Conservation (phyloP, 2,888 invertebrate genomes). For the Meliscaeva auricollis region DNA sequence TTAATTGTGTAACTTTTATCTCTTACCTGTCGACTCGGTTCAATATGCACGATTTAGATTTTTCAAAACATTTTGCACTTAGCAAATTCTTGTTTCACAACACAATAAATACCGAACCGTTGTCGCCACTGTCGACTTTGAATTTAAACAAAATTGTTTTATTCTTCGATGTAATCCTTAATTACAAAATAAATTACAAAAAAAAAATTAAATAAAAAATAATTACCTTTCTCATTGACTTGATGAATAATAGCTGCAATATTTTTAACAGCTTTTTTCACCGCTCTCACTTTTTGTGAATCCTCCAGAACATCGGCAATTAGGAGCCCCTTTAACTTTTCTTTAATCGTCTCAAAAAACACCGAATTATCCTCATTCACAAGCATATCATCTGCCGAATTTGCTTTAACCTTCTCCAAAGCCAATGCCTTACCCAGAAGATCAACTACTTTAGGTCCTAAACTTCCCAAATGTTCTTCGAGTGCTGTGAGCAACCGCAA, state of each 20-base stretch:
- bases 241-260: constrained; percentile 90
- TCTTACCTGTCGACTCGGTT: constrained; percentile 53
- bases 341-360: constrained; percentile 93
- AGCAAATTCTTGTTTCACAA: constrained; percentile 58
- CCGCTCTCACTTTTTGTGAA: constrained; percentile 87
- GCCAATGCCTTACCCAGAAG: constrained; percentile 91
- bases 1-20: constrained; percentile 19
- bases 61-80: constrained; percentile 12
- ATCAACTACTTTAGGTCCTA: constrained; percentile 92
- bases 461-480: constrained; percentile 92
- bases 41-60: neutral
- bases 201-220: constrained; percentile 16
- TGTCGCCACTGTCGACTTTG: constrained; percentile 2
- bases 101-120: constrained; percentile 67
- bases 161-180: neutral
- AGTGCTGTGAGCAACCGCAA: constrained; percentile 91
- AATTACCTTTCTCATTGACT: constrained; percentile 85
- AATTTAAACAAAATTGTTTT: constrained; percentile 23
- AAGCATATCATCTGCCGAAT: constrained; percentile 90
- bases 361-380: constrained; percentile 90
- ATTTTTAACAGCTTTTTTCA: constrained; percentile 90
- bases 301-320: constrained; percentile 88
- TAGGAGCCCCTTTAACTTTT: constrained; percentile 92
- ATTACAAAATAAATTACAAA: constrained; percentile 57
- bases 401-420: constrained; percentile 90